Evolutionary conservation across 2,888 invertebrate species (phyloP).

Genomic region (Ethmia dodecea): DNA sequence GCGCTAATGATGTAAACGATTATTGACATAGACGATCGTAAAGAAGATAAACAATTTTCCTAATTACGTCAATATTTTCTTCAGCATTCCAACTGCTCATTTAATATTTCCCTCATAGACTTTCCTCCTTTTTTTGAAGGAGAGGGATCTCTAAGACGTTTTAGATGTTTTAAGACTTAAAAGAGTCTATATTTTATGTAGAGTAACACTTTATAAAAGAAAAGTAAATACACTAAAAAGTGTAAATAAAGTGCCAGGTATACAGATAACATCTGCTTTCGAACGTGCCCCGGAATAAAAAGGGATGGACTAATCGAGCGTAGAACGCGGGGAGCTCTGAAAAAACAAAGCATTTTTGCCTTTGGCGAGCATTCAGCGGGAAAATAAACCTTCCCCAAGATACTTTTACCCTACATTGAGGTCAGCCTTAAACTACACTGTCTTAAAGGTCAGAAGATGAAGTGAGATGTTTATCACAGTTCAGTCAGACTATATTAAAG

Average conservation of each 20-base stretch:
- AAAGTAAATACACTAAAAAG: too few species aligned
- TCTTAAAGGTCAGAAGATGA: too few species aligned
- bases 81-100: too few species aligned
- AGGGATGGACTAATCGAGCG: slow-evolving; percentile 49
- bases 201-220: too few species aligned
- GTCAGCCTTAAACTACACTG: too few species aligned
- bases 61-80: slow-evolving; percentile 4
- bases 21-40: slow-evolving; percentile 30
- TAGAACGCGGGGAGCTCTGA: slow-evolving; percentile 29
- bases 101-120: too few species aligned
- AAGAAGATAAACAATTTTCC: slow-evolving; percentile 19
- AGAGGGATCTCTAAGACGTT: too few species aligned
- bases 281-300: slow-evolving; percentile 44
- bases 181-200: too few species aligned
- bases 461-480: too few species aligned
- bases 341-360: slow-evolving; percentile 53
- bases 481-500: too few species aligned
- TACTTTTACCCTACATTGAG: slow-evolving; percentile 38
- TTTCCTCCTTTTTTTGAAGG: too few species aligned
- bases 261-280: slow-evolving; percentile 36
- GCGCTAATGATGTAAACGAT: slow-evolving; percentile 48
- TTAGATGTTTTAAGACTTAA: too few species aligned
- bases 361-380: slow-evolving; percentile 38
- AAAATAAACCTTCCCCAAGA: slow-evolving; percentile 54
- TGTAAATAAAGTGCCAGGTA: slow-evolving; percentile 18